Evolutionary conservation across 2,888 invertebrate genomes (phyloP).

Genomic region (Galeopsomyia nigrocyanea): DNA sequence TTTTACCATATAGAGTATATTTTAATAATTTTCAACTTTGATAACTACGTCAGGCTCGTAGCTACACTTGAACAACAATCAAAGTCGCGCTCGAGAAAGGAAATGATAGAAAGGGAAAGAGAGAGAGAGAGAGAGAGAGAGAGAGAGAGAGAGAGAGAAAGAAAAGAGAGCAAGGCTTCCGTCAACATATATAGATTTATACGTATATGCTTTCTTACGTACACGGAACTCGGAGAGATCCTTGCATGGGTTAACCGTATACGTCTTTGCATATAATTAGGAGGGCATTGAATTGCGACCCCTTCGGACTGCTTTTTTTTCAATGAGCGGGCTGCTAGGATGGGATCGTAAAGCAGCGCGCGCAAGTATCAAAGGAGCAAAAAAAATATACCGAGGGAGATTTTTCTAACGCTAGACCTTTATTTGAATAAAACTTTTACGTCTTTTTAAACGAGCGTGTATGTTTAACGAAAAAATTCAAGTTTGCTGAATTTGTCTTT

Average conservation of each 20-base stretch:
- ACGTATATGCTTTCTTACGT: constrained; percentile 32
- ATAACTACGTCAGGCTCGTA: no score
- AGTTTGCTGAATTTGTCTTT: no score
- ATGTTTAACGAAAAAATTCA: no score
- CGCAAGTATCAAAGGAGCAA: constrained; percentile 24
- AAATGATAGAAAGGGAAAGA: no score
- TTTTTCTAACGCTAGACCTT: no score
- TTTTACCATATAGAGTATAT: no score
- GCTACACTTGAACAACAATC: no score
- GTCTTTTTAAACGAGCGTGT: constrained; percentile 14
- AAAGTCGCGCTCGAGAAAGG: constrained; percentile 1
- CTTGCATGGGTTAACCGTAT: constrained; percentile 55
- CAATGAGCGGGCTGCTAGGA: constrained; percentile 55
- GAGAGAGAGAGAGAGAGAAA: background rate
- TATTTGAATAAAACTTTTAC: no score
- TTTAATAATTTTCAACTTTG: no score
- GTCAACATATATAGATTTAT: constrained; percentile 19
- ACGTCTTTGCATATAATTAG: constrained; percentile 68
- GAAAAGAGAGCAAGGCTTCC: constrained; percentile 17
- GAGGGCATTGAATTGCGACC: constrained; percentile 64
- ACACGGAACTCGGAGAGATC: constrained; percentile 42
- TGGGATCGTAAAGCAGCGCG: constrained; percentile 53
- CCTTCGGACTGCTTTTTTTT: constrained; percentile 61
- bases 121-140: no score
- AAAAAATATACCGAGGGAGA: constrained; percentile 35